Base-by-base conservation (phyloP, 2,888 invertebrate genomes). In the Chorisops tibialis region DNA sequence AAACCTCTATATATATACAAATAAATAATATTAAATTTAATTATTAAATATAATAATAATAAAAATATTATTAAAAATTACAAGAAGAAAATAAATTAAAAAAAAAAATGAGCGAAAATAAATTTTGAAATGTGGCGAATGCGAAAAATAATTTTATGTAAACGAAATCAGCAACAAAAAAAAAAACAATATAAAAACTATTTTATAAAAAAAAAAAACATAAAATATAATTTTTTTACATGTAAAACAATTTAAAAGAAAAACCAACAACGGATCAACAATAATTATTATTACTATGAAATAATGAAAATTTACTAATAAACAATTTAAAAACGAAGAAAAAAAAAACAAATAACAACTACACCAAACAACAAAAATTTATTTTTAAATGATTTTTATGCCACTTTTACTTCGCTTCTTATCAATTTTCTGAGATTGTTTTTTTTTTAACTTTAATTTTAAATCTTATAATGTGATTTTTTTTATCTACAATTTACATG, bases 191-290 rank as follows among this genome's bases (percentile, higher is more conserved):
- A n/a, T 7, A 56, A 45, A 56, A 35, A 43, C 56, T 56, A 56
- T 56, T 56, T 56, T 56, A 56, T 43, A 56, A 56, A 56, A 43
- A n/a, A n/a, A 56, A 45, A 16, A 45, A 22, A 22, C 39, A 43
- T 48, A 22, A 12, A 22, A 59, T 59, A 59, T 59, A 59, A 59
- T 54, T 59, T 48, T 59, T 59, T 59, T 59, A 59, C 47, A 59
- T 14, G 37, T 48, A 38, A 14, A 48, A 21, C 19, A 2, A 37
- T 38, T 43, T 39, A 45, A 59, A 39, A 43, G 35, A 14, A 2
- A 30, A 22, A 24, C 7, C 16, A 4, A 48, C 11, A 21, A 48
- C 18, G 45, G 43, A 56, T 56, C 56, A 30, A 35, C 43, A 56
- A 56, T 35, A 56, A 56, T 56, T 21, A 56, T 56, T 43, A 45